phyloP scores from a whole-genome alignment of 2,113 vertebrate species.

The Heteronetta atricapilla region DNA sequence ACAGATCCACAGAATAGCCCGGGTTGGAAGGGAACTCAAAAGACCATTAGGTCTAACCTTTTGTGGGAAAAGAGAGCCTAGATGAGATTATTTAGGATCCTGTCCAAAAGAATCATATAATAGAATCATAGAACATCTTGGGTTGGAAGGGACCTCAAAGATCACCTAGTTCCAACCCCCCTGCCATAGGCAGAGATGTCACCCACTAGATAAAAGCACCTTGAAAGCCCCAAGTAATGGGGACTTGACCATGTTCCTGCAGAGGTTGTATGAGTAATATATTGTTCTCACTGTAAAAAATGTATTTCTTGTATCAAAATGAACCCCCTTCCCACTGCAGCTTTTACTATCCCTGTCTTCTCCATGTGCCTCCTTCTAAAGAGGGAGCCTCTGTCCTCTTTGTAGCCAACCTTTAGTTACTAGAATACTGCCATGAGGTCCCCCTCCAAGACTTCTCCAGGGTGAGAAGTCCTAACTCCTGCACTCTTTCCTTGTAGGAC shows the following conservation, averaged over 20 bases:
- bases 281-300: not conserved
- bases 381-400: not conserved
- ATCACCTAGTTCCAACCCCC: too few relatives aligned
- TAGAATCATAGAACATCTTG: too few relatives aligned
- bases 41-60: not conserved
- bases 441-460: not conserved
- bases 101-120: not conserved
- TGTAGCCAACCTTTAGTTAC: not conserved
- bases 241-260: not conserved
- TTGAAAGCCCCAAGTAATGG: not conserved
- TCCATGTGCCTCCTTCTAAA: not conserved
- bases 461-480: not conserved
- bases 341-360: not conserved
- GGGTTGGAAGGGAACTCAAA: not conserved
- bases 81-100: not conserved
- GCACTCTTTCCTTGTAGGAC: not conserved
- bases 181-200: too few relatives aligned
- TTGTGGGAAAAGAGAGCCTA: not conserved
- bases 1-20: not conserved
- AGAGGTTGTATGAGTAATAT: not conserved
- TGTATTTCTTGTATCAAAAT: not conserved
- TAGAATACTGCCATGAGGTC: not conserved
- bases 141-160: too few relatives aligned
- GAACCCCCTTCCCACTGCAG: not conserved
- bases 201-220: too few relatives aligned